Percentiles rank a stretch among this genome's conserved stretches.
phyloP scores from a whole-genome alignment of 2,888 invertebrate genomes.

The Xanthorhoe designata region DNA sequence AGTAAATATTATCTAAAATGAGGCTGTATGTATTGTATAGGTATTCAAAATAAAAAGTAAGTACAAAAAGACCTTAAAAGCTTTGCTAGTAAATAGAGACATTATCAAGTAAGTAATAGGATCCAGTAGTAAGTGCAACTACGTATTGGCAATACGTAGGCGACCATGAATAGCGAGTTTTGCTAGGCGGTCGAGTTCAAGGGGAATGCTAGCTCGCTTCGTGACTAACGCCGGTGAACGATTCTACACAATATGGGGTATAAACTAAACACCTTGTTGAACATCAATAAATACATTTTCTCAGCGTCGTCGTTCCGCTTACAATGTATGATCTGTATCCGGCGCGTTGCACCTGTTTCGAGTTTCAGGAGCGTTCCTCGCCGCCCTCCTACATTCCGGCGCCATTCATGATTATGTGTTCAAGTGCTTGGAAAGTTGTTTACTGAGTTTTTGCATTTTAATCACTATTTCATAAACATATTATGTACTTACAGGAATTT shows the following conservation, averaged over 20 bases:
- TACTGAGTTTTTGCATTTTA: constrained; percentile 46
- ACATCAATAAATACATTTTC: constrained; percentile 40
- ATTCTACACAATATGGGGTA: constrained; percentile 29
- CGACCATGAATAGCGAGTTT: constrained; percentile 49
- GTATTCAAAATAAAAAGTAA: constrained; percentile 5
- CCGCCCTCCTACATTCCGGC: constrained; percentile 42
- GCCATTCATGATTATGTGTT: constrained; percentile 43
- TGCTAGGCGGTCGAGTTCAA: constrained; percentile 59
- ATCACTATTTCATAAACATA: constrained; percentile 36
- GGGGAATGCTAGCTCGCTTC: constrained; percentile 48
- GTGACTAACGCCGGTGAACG: constrained; percentile 34
- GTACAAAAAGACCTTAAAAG: constrained; percentile 15
- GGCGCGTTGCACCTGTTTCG: constrained; percentile 45
- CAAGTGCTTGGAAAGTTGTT: constrained; percentile 41
- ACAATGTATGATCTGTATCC: constrained; percentile 49
- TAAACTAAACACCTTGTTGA: constrained; percentile 36
- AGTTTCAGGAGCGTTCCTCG: constrained; percentile 45
- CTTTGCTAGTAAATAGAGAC: constrained; percentile 28
- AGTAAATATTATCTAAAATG: too few relatives aligned
- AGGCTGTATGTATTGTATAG: neutral
- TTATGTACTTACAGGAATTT: constrained; percentile 35
- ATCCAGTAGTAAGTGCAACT: constrained; percentile 32
- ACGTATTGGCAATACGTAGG: constrained; percentile 35
- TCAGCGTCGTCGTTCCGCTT: constrained; percentile 37
- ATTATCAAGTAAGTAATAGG: constrained; percentile 41